phyloP scores from a whole-genome alignment of 35 echinoderm and acorn worm species.

The Ptychodera flava region DNA sequence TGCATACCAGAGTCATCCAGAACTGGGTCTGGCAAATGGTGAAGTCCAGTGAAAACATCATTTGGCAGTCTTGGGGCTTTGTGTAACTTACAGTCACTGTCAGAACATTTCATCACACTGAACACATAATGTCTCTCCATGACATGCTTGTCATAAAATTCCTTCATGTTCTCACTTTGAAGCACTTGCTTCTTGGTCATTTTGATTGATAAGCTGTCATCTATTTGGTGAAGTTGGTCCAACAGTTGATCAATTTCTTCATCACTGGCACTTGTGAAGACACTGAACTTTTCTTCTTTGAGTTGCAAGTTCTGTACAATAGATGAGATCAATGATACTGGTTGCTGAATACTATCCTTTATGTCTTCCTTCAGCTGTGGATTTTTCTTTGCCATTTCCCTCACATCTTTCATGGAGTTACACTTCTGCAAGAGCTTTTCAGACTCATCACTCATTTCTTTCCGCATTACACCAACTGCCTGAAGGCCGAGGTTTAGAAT shows the following conservation, averaged over 20 bases:
- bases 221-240: neutral
- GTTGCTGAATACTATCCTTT: neutral
- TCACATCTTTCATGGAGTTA: neutral
- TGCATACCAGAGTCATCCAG: conserved; percentile 32
- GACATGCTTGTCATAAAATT: conserved; percentile 16
- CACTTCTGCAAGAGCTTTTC: neutral
- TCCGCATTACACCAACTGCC: conserved; percentile 17
- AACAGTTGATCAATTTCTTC: neutral
- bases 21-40: conserved; percentile 37
- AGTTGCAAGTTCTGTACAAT: neutral
- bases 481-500: conserved; percentile 17
- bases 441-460: neutral
- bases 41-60: conserved; percentile 19
- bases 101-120: conserved; percentile 29
- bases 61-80: neutral
- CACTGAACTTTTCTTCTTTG: neutral
- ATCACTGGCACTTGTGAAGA: neutral
- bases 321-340: neutral
- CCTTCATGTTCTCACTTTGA: neutral
- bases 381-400: neutral
- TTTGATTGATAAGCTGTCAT: neutral
- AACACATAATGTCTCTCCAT: conserved; percentile 30
- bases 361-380: conserved; percentile 12
- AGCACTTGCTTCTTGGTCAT: neutral
- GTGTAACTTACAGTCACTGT: conserved; percentile 16